Evolutionary conservation across 2,888 invertebrate genomes (phyloP).

Genomic region (Limnephilus marmoratus): DNA sequence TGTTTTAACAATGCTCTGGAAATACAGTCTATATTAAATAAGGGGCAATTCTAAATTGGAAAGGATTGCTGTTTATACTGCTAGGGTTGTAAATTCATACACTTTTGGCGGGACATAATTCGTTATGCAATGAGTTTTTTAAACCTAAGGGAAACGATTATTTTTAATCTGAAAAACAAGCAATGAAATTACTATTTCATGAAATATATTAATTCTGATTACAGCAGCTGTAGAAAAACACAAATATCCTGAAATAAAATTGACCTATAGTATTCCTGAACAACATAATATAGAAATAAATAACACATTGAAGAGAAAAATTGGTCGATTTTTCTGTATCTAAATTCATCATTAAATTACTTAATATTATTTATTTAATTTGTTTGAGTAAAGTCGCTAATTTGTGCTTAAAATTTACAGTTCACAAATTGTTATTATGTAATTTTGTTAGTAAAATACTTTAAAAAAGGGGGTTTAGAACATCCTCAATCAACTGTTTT

Average conservation of each 20-base stretch:
- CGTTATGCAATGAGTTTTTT: not conserved
- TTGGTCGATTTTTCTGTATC: not conserved
- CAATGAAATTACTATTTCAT: not conserved
- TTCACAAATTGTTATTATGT: not conserved
- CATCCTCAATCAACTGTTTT: not conserved
- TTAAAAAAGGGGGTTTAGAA: not conserved
- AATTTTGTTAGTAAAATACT: not conserved
- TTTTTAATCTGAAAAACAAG: conserved; percentile 9
- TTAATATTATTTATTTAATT: no score
- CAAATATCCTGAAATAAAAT: conserved; percentile 20
- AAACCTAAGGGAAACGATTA: not conserved
- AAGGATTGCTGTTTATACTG: not conserved
- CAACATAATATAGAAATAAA: not conserved
- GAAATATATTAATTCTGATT: not conserved
- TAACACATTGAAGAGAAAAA: not conserved
- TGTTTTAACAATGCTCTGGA: conserved; percentile 33
- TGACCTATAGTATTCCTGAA: not conserved
- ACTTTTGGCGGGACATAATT: conserved; percentile 59
- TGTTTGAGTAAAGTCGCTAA: not conserved
- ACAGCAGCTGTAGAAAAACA: not conserved
- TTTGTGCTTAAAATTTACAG: not conserved
- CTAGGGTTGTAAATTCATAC: conserved; percentile 44
- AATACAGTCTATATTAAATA: not conserved
- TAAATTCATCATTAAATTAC: not conserved
- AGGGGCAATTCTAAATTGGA: not conserved